Base-by-base conservation (phyloP, 1,140 invertebrate species). In the Contarinia nasturtii region DNA sequence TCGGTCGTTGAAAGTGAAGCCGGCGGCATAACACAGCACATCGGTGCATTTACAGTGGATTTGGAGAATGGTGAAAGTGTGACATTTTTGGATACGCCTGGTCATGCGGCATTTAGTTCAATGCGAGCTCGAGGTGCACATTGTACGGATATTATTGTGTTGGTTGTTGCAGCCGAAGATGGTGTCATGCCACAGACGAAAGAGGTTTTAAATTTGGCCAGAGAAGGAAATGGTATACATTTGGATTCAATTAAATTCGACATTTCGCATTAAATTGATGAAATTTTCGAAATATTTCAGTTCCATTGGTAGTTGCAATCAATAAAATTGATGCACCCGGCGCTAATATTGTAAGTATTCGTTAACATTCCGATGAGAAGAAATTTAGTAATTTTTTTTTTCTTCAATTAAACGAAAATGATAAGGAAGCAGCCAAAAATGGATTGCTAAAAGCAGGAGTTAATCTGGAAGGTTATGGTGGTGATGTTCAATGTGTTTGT, bases 1-100 rank as follows among this genome's bases (percentile, higher is more conserved):
- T 75, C 79, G 49, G 80, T 98, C 36, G 93, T 92, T 0, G 74
- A 81, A 17, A 70, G 77, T 34, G 96, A 99, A 71, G 95, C 93
- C 69, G 96, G 96, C n/a, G 96, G 96, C 15, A 99, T 99, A 40
- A 99, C 96, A 0, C 96, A 99, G 65, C 94, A 98, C 64, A 98
- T 99, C 62, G 96, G 95, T 51, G 96, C 96, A 33, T 99, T 99
- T 69, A 82, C 82, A 77, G 84, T 88, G 17, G 70, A 65, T 20
- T 57, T 88, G 34, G 54, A 72, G n/a, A 75, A 69, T 38, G 79
- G 78, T 2, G 77, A 86, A 41, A 70, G 59, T 42, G 80, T 97
- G 33, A 98, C 94, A 8, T 98, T 98, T 71, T 61, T 98, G 46
- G 95, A 99, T 64, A 99, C 95, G n/a, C 95, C 95, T n/a, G 95